Conservation (phyloP, 2,113 vertebrate species). For the Scartelaos histophorus region DNA sequence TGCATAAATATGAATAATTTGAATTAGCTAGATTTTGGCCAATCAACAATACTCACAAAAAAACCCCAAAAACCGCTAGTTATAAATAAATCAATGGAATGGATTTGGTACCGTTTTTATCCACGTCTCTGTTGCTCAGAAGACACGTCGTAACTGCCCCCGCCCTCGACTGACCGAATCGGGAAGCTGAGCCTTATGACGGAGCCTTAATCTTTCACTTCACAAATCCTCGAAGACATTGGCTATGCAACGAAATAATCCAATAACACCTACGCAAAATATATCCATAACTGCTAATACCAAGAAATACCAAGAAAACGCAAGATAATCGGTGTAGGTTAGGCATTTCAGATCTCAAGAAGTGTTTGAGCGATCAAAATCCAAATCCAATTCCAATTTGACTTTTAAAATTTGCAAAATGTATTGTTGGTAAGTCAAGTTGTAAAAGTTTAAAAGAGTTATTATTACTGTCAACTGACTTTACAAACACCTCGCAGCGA, state of each 20-base stretch:
- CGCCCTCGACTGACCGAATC: constrained; percentile 75
- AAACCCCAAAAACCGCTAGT: constrained; percentile 23
- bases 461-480: constrained; percentile 9
- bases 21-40: not conserved
- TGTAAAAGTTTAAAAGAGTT: not conserved
- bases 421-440: not conserved
- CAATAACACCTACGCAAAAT: constrained; percentile 25
- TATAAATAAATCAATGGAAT: not conserved
- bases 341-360: no score
- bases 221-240: constrained; percentile 85
- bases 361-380: no score
- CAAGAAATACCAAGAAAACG: not conserved
- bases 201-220: constrained; percentile 88
- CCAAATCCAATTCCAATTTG: not conserved
- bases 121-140: constrained; percentile 52
- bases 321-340: not conserved
- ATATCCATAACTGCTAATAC: not conserved
- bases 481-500: no score
- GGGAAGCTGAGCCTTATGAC: constrained; percentile 89
- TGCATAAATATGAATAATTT: not conserved
- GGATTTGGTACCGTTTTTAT: constrained; percentile 75
- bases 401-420: not conserved
- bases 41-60: not conserved
- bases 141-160: constrained; percentile 48
- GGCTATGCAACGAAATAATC: constrained; percentile 75